Evolutionary conservation across 2,113 vertebrate species (phyloP).

Genomic region (Hepsetus odoe): DNA sequence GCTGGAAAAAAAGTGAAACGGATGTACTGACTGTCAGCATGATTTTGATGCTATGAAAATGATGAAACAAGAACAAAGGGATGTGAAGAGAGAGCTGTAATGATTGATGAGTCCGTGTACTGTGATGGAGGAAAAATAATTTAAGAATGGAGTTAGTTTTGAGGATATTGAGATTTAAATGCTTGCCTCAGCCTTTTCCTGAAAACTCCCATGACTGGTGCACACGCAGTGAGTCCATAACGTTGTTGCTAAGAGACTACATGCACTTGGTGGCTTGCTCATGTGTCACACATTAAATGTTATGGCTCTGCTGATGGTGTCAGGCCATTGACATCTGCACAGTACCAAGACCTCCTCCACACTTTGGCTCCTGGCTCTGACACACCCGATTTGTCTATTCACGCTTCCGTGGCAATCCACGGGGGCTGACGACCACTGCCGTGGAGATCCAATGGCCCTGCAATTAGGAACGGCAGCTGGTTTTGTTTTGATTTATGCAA

Average conservation of each 20-base stretch:
- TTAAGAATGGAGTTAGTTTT: not conserved
- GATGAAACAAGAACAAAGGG: not conserved
- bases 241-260: slow-evolving; percentile 60
- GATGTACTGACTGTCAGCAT: not conserved
- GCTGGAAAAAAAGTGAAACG: not conserved
- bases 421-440: not conserved
- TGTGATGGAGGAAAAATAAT: not conserved
- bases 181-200: not conserved
- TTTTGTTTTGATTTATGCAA: slow-evolving; percentile 2
- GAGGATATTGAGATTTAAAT: not conserved
- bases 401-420: slow-evolving; percentile 12
- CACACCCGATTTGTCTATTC: slow-evolving; percentile 31
- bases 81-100: not conserved
- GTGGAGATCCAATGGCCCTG: not conserved
- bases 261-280: slow-evolving; percentile 28
- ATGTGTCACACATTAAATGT: slow-evolving; percentile 41
- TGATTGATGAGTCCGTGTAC: not conserved
- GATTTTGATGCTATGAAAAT: not conserved
- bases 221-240: not conserved
- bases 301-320: slow-evolving; percentile 46
- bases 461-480: not conserved
- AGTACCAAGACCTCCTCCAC: slow-evolving; percentile 25
- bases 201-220: slow-evolving; percentile 12
- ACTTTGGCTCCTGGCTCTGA: slow-evolving; percentile 32
- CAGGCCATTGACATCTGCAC: slow-evolving; percentile 47